A percentile compares a stretch with the other conserved stretches of the same genome.
Conservation (phyloP, 1,140 invertebrate species). For the Paralvinella palmiformis region DNA sequence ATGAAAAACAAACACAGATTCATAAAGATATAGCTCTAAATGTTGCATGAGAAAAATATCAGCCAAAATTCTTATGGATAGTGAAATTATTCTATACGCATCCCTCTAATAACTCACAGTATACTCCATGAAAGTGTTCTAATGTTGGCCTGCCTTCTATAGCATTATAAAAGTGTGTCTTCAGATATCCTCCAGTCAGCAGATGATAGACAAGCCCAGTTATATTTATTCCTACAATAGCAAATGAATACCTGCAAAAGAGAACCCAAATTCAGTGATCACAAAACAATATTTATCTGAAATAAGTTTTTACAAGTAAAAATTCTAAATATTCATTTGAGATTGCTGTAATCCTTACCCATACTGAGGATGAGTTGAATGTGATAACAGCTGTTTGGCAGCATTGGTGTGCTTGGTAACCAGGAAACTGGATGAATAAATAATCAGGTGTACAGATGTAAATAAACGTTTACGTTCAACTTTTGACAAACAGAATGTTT, state of each 20-base stretch:
- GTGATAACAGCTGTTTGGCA: conserved; percentile 74
- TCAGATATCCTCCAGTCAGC: conserved; percentile 72
- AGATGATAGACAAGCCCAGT: conserved; percentile 82
- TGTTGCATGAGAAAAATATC: too few relatives aligned
- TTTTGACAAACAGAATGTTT: neutral
- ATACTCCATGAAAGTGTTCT: conserved; percentile 84
- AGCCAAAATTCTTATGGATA: too few relatives aligned
- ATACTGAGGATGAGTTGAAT: conserved; percentile 81
- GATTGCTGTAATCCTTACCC: conserved; percentile 56
- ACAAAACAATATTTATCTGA: too few relatives aligned
- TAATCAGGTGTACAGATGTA: too few relatives aligned
- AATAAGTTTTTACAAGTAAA: neutral
- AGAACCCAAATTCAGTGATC: too few relatives aligned
- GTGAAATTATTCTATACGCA: too few relatives aligned
- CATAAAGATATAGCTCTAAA: too few relatives aligned
- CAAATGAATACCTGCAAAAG: conserved; percentile 58
- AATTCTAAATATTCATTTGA: neutral
- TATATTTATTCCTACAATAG: conserved; percentile 81
- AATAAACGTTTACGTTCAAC: too few relatives aligned
- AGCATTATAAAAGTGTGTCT: conserved; percentile 87
- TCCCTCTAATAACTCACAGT: conserved; percentile 71
- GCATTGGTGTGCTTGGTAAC: conserved; percentile 70
- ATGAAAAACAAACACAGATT: too few relatives aligned
- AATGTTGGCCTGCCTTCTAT: conserved; percentile 56
- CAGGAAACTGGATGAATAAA: conserved; percentile 58